Base-by-base conservation (phyloP, 2,888 invertebrate genomes). In the Aleiodes testaceus region DNA sequence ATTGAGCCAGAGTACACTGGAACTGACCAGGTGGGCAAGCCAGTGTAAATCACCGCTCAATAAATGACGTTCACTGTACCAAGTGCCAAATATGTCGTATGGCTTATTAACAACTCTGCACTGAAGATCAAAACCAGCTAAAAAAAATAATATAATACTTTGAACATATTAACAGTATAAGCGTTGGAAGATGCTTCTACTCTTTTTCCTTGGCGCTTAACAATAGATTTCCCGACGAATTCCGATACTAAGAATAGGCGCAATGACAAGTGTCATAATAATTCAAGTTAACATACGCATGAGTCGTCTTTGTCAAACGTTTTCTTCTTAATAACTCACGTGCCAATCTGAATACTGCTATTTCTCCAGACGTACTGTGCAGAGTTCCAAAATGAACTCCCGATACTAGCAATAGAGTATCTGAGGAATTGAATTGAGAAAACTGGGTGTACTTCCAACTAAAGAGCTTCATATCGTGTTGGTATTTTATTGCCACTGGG, bases 381-480 rank as follows among this genome's bases (percentile, higher is more conserved):
- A 92, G 91, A 47, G 91, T 90, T 7, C 95, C 95, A 88, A 94
- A 94, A 86, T 94, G 93, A 52, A 95, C 94, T 14, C 96, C 96
- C 3, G 95, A 95, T 0, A 96, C 95, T 30, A 96, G 88, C 0
- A 96, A 88, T 16, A 95, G 87, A 0, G 94, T 94, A 86, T 95
- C 95, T 7, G 92, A 91, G 79, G 92, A 92, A 88, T 96, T 96
- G 81, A 95, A 96, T 85, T 95, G 94, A 0, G 95, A 94, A 85
- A 92, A 95, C 86, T 95, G 95, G 0, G 95, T 95, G 81, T 95
- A 95, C 83, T 94, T 94, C 96, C 96, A 96, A 76, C 92, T 92
- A 81, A 94, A 94, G 22, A 88, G 88, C 81, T 93, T 93, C 95
- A 95, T 95, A 82, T 95, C 93, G 78, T 92, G 90, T 74, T 91